Percentiles rank a stretch among this genome's conserved stretches.
phyloP scores from a whole-genome alignment of 2,797 vertebrate genomes.

The Channa striata region DNA sequence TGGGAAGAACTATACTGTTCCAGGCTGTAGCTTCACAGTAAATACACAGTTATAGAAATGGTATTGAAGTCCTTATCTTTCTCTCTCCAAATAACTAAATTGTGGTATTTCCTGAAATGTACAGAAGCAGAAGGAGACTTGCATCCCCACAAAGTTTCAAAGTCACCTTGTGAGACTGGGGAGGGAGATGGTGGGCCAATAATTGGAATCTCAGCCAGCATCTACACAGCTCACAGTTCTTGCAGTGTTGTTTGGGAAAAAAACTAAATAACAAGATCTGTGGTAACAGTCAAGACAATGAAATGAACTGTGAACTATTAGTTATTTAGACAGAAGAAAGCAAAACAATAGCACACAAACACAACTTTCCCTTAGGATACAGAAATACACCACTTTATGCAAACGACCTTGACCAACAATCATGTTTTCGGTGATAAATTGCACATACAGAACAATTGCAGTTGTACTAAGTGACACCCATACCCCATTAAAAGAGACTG shows the following conservation, averaged over 20 bases:
- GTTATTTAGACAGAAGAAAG: constrained; percentile 1
- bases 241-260: background rate
- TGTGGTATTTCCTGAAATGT: background rate
- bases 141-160: background rate
- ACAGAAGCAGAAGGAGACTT: background rate
- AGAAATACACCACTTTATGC: background rate
- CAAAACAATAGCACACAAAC: background rate
- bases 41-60: background rate
- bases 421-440: background rate
- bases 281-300: constrained; percentile 24
- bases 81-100: background rate
- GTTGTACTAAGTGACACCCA: background rate
- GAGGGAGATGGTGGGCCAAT: background rate
- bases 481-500: background rate
- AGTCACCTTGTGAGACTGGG: background rate
- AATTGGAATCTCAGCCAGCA: background rate
- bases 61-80: background rate
- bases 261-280: constrained; percentile 24
- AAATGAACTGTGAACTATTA: constrained; percentile 16
- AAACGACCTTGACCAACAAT: background rate
- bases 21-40: background rate
- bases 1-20: background rate
- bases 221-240: background rate
- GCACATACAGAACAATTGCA: background rate
- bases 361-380: background rate